A percentile compares a stretch with the other conserved stretches of the same genome.
phyloP scores from a whole-genome alignment of 1,140 invertebrate genomes.

The Lordiphosa clarofinis region DNA sequence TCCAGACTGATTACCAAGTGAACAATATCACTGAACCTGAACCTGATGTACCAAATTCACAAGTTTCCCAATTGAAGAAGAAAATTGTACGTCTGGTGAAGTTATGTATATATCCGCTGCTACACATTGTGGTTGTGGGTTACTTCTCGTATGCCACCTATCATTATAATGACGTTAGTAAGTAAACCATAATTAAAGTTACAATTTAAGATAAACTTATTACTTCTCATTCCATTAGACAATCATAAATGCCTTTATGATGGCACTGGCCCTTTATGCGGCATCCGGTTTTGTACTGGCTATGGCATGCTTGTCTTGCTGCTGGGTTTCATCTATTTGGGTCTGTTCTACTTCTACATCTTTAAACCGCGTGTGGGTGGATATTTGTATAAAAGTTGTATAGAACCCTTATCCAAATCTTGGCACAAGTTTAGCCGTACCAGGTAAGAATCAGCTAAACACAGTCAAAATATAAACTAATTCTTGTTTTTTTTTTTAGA shows the following conservation, averaged over 20 bases:
- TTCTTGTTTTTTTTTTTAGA: too few species aligned
- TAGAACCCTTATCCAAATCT: constrained; percentile 47
- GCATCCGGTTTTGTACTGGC: constrained; percentile 83
- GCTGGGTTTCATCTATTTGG: constrained; percentile 83
- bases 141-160: constrained; percentile 74
- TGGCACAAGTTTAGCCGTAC: constrained; percentile 76
- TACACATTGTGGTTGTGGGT: constrained; percentile 43
- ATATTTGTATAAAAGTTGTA: constrained; percentile 65
- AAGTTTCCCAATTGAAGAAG: background rate
- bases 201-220: background rate
- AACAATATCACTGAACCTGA: too few species aligned
- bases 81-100: constrained; percentile 26
- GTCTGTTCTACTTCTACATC: constrained; percentile 84
- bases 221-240: constrained; percentile 2
- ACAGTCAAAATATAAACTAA: background rate
- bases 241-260: constrained; percentile 27
- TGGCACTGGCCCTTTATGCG: constrained; percentile 26
- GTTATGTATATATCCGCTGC: constrained; percentile 18
- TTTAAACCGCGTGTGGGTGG: constrained; percentile 83
- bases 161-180: constrained; percentile 61
- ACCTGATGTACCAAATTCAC: background rate
- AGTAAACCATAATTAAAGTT: background rate
- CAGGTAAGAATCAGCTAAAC: constrained; percentile 13
- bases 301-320: constrained; percentile 88
- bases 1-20: too few species aligned